Conservation (phyloP, 2,113 vertebrate species). For the Marmota flaviventris region DNA sequence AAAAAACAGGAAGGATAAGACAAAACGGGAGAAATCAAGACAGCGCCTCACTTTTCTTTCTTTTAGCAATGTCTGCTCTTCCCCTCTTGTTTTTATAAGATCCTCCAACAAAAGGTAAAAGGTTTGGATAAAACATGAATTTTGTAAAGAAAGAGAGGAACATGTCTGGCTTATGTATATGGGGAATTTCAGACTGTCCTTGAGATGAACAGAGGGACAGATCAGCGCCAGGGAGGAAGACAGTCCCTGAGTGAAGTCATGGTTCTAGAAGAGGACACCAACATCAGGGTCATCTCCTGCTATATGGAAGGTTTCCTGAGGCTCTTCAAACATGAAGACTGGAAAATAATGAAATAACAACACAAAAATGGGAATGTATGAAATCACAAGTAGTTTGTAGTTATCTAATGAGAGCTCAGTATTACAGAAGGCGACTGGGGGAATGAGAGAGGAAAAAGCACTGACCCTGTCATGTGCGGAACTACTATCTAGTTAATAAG, state of each 20-base stretch:
- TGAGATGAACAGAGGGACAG: neutral
- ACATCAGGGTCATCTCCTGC: neutral
- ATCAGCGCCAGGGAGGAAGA: neutral
- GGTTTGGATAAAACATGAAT: neutral
- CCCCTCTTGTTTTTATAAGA: neutral
- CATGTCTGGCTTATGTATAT: neutral
- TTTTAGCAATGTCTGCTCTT: neutral
- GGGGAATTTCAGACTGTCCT: neutral
- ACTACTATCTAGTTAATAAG: neutral
- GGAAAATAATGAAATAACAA: neutral
- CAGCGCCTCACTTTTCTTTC: neutral
- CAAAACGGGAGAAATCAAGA: neutral
- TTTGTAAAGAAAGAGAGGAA: neutral
- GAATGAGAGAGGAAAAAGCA: neutral
- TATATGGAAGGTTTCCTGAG: neutral
- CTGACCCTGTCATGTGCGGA: neutral
- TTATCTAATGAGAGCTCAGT: neutral
- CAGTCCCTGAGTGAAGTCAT: neutral
- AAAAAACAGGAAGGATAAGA: neutral
- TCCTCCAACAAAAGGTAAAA: slow-evolving; percentile 38
- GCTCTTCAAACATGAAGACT: neutral
- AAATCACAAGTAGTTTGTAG: neutral
- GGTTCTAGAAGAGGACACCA: neutral
- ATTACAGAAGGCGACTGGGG: neutral
- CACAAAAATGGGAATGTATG: neutral